Percentiles rank a stretch among this genome's conserved stretches.
Evolutionary conservation across 2,888 invertebrate species (phyloP).

Genomic region (Tetanocera ferruginea): DNA sequence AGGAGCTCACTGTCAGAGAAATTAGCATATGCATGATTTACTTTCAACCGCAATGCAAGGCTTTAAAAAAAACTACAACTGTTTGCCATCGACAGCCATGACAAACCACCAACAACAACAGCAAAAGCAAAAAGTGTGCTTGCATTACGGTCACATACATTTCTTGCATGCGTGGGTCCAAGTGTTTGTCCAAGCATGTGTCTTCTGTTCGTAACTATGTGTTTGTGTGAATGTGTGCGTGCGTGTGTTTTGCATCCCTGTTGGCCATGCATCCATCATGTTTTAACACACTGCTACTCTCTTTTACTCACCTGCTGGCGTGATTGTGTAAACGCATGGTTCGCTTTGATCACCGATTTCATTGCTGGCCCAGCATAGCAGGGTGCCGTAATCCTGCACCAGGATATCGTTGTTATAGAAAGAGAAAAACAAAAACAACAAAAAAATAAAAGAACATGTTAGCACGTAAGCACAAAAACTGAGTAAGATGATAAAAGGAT

Average conservation of each 20-base stretch:
- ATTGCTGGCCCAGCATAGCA: slow-evolving; percentile 82
- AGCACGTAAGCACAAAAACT: slow-evolving; percentile 18
- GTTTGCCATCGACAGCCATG: neutral
- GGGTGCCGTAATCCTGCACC: slow-evolving; percentile 77
- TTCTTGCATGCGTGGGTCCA: neutral
- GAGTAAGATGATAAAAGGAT: slow-evolving; percentile 10
- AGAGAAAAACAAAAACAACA: slow-evolving; percentile 37
- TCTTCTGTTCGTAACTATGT: neutral
- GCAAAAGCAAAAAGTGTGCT: neutral
- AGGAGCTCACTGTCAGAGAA: neutral
- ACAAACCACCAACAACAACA: neutral
- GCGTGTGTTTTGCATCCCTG: neutral
- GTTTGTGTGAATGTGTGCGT: neutral
- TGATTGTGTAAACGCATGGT: slow-evolving; percentile 81
- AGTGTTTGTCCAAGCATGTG: neutral
- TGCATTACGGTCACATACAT: neutral
- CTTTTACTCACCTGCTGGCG: slow-evolving; percentile 76
- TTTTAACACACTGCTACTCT: neutral
- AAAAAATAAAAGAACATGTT: slow-evolving; percentile 20
- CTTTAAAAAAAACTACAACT: neutral
- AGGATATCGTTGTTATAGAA: neutral
- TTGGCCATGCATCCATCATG: slow-evolving; percentile 6
- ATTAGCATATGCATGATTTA: slow-evolving; percentile 38
- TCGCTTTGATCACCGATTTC: slow-evolving; percentile 80
- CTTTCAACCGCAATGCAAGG: neutral